Base-by-base conservation (phyloP, 2,113 vertebrate species). In the Hemibagrus wyckioides region DNA sequence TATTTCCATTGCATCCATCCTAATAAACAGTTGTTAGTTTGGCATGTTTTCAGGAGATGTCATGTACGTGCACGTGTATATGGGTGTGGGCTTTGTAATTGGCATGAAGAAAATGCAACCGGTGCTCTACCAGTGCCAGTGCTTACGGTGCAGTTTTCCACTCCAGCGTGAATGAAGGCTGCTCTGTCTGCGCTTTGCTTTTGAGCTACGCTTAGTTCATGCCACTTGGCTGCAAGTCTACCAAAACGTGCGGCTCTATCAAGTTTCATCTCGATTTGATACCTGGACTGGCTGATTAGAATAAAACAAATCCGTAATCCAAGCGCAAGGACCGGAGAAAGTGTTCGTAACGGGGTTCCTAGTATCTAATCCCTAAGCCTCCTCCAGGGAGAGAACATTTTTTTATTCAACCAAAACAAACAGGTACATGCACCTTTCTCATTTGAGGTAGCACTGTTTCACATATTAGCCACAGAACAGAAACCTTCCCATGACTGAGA, bases 391-490 rank as follows among this genome's bases (percentile, higher is more conserved):
- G 83, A 92, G 92, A 84, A 90, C 90, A 91, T 92, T 89, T 90
- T 83, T 91, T 94, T 93, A 89, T 90, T 93, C 91, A 94, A 93
- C 57, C 89, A 5, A 88, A 89, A 91, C 88, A 90, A 86, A 86
- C 89, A 92, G 79, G 84, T 82, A 90, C 92, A 89, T 86, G 69
- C 91, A 90, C 87, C 80, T 80, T 80, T 85, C 84, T 89, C 89
- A 88, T 93, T 89, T 85, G 83, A 86, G 92, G 92, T 82, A 86
- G 89, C 88, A 88, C 88, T 93, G 94, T 95, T 93, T 93, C 73
- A 54, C 73, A 85, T 86, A 90, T 93, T 93, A 92, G 80, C 90
- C 85, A 88, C 39, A 82, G 89, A 91, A 91, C 85, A 73, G 85
- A 91, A 89, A 87, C 86, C 86, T 90, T 89, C 48, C 86, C 88